Evolutionary conservation across 2,888 invertebrate species (phyloP).

Genomic region (Drosophila robusta): DNA sequence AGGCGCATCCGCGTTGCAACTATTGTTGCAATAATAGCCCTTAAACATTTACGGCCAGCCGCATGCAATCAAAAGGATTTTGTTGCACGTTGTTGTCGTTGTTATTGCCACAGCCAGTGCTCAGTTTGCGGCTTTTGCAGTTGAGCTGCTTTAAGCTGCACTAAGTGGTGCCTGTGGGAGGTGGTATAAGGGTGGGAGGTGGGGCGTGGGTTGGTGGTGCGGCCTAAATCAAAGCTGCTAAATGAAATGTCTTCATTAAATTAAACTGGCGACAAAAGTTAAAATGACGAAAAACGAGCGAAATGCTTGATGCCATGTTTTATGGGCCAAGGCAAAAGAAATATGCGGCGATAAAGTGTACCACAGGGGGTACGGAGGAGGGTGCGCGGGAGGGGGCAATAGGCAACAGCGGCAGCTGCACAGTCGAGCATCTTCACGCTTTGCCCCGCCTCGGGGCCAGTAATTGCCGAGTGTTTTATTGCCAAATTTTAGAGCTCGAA

Average conservation of each 20-base stretch:
- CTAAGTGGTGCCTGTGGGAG: neutral
- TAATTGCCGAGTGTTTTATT: slow-evolving; percentile 79
- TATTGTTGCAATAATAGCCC: slow-evolving; percentile 74
- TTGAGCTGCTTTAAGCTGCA: slow-evolving; percentile 30
- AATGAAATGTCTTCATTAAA: slow-evolving; percentile 75
- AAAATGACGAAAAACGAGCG: slow-evolving; percentile 65
- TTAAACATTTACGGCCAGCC: slow-evolving; percentile 56
- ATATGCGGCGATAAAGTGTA: slow-evolving; percentile 56
- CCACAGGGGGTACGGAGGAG: slow-evolving; percentile 3
- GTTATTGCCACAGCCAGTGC: slow-evolving; percentile 16
- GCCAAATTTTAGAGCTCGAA: slow-evolving; percentile 76
- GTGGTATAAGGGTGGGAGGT: neutral
- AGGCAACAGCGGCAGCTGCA: slow-evolving; percentile 17
- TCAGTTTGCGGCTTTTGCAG: slow-evolving; percentile 37
- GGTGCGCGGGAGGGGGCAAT: neutral
- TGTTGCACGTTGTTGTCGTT: slow-evolving; percentile 27
- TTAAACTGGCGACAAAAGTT: slow-evolving; percentile 65
- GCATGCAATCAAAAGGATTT: slow-evolving; percentile 54
- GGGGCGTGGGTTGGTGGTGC: neutral
- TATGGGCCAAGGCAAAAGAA: slow-evolving; percentile 61
- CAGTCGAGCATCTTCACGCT: slow-evolving; percentile 9
- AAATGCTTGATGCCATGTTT: slow-evolving; percentile 58
- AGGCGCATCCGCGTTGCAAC: slow-evolving; percentile 43
- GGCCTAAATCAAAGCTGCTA: slow-evolving; percentile 59
- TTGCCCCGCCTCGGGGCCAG: slow-evolving; percentile 43